These are phyloP conservation scores for Albula goreensis DNA, from an alignment of 2,113 vertebrate genomes.

Conservation along the genomic window DNA sequence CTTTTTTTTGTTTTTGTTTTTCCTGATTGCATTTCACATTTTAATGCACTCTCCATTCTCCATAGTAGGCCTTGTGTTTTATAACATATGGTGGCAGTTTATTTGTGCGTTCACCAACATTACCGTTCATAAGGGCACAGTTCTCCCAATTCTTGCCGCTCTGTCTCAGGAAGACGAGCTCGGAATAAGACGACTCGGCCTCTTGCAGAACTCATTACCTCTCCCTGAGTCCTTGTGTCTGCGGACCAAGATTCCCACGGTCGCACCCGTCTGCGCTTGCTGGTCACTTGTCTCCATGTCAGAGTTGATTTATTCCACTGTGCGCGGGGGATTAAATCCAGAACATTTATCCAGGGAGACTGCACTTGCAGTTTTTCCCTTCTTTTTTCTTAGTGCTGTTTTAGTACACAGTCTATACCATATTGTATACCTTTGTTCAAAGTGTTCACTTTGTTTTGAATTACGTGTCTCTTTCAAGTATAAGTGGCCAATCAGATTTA, in stretches of 20 bases:
- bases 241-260: background rate
- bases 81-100: background rate
- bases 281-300: constrained; percentile 20
- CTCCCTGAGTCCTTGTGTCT: background rate
- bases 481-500: no score
- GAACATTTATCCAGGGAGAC: constrained; percentile 25
- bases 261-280: background rate
- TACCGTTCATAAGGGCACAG: no score
- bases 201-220: constrained; percentile 1
- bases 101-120: background rate
- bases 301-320: constrained; percentile 17
- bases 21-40: background rate
- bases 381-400: background rate
- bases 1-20: background rate
- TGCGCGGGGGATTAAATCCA: background rate
- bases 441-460: no score
- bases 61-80: background rate
- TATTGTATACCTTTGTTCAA: background rate
- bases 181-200: background rate
- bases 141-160: background rate
- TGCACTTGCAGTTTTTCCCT: background rate
- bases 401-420: background rate
- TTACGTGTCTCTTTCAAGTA: no score
- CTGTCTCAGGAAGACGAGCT: background rate
- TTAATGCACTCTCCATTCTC: background rate